Evolutionary conservation across 2,797 vertebrate species (phyloP).

Genomic region (Amblyopsis hoosieri): DNA sequence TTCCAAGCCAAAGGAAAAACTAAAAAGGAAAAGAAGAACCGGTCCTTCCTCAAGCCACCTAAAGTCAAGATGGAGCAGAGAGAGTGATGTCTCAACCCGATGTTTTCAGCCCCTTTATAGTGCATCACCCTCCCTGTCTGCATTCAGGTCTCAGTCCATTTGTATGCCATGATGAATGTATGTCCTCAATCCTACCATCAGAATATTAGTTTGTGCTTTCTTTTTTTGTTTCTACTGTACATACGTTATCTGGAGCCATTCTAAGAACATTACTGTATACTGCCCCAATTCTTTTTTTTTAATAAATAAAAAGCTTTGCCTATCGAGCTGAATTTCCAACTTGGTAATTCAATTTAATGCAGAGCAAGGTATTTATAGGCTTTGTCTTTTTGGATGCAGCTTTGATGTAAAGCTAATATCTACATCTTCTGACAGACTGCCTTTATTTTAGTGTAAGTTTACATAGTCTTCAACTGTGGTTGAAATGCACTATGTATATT

Average conservation of each 20-base stretch:
- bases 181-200: slow-evolving; percentile 27
- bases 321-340: slow-evolving; percentile 14
- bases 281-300: slow-evolving; percentile 29
- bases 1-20: slow-evolving; percentile 95
- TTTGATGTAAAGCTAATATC: neutral
- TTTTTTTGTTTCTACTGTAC: slow-evolving; percentile 67
- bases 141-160: slow-evolving; percentile 42
- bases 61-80: slow-evolving; percentile 99
- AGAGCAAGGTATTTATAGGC: neutral
- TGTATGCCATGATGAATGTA: slow-evolving; percentile 16
- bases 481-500: neutral
- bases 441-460: neutral
- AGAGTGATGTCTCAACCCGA: slow-evolving; percentile 78
- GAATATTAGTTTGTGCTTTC: slow-evolving; percentile 67
- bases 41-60: slow-evolving; percentile 96
- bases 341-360: neutral
- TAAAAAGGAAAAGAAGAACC: slow-evolving; percentile 93
- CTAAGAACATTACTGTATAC: slow-evolving; percentile 37
- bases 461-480: slow-evolving; percentile 1
- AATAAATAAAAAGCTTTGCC: slow-evolving; percentile 65
- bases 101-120: slow-evolving; percentile 31
- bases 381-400: neutral
- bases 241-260: slow-evolving; percentile 61
- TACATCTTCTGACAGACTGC: neutral
- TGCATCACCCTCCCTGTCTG: slow-evolving; percentile 42